These are phyloP conservation scores for Enchytraeus crypticus DNA, from an alignment of 2,888 invertebrate genomes.

Conservation along the genomic window DNA sequence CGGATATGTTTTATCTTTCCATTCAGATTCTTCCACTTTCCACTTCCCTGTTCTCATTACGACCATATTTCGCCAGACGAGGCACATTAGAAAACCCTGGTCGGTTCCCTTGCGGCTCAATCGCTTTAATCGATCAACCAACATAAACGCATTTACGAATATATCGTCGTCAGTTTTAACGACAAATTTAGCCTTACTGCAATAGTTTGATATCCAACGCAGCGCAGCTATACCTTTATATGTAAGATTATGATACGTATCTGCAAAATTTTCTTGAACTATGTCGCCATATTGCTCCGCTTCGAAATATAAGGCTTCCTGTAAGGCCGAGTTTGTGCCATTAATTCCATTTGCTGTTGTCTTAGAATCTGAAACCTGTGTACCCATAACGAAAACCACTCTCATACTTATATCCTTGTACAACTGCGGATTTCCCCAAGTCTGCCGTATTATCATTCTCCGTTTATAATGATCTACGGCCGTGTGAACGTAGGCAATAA, in stretches of 20 bases:
- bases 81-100: slow-evolving; percentile 36
- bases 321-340: slow-evolving; percentile 20
- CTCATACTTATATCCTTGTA: slow-evolving; percentile 30
- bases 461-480: slow-evolving; percentile 42
- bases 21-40: slow-evolving; percentile 34
- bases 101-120: slow-evolving; percentile 4
- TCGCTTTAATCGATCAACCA: slow-evolving; percentile 29
- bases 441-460: slow-evolving; percentile 42
- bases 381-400: slow-evolving; percentile 37
- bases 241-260: slow-evolving; percentile 50
- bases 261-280: slow-evolving; percentile 46
- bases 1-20: slow-evolving; percentile 45
- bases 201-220: slow-evolving; percentile 48
- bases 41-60: slow-evolving; percentile 41
- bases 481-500: slow-evolving; percentile 44
- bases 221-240: slow-evolving; percentile 49
- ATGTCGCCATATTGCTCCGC: slow-evolving; percentile 40
- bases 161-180: slow-evolving; percentile 52
- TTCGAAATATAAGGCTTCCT: slow-evolving; percentile 37
- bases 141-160: slow-evolving; percentile 51
- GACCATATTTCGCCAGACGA: slow-evolving; percentile 45
- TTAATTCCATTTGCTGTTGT: not conserved
- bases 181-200: slow-evolving; percentile 42
- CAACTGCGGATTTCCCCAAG: slow-evolving; percentile 39
- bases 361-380: not conserved